Percentiles rank a stretch among this genome's conserved stretches.
These are phyloP conservation scores for Crotalus adamanteus DNA, from an alignment of 2,797 vertebrate species.

Conservation along the genomic window DNA sequence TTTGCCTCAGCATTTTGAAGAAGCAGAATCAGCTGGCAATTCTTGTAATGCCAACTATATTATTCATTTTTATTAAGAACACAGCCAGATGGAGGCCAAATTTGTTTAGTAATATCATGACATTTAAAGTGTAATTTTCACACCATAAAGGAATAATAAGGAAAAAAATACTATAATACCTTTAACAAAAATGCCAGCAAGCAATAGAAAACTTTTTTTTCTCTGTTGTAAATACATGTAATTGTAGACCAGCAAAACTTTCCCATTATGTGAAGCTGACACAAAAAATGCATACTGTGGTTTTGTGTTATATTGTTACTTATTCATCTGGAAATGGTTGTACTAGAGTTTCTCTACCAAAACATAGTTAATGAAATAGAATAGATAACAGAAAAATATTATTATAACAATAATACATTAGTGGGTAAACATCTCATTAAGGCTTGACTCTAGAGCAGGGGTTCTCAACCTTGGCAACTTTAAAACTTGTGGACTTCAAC, in stretches of 20 bases:
- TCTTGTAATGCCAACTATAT: neutral
- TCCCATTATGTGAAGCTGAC: neutral
- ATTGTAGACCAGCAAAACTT: neutral
- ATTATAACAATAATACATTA: neutral
- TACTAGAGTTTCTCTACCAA: neutral
- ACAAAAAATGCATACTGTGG: neutral
- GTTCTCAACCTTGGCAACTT: too few species aligned
- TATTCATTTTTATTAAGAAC: neutral
- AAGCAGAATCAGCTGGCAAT: neutral
- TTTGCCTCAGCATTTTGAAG: neutral
- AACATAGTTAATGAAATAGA: neutral
- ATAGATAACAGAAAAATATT: neutral
- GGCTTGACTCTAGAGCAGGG: neutral
- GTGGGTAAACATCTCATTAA: neutral
- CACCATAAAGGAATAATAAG: neutral
- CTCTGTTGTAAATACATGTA: neutral
- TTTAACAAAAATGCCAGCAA: neutral
- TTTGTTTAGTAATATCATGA: neutral
- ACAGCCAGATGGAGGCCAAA: neutral
- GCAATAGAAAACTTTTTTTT: neutral
- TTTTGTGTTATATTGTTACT: neutral
- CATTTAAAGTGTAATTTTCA: neutral
- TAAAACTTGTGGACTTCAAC: too few species aligned
- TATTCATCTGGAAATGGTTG: neutral
- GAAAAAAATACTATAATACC: neutral